These are phyloP conservation scores for Craseonycteris thonglongyai DNA, from an alignment of 2,113 vertebrate species.

Conservation along the genomic window DNA sequence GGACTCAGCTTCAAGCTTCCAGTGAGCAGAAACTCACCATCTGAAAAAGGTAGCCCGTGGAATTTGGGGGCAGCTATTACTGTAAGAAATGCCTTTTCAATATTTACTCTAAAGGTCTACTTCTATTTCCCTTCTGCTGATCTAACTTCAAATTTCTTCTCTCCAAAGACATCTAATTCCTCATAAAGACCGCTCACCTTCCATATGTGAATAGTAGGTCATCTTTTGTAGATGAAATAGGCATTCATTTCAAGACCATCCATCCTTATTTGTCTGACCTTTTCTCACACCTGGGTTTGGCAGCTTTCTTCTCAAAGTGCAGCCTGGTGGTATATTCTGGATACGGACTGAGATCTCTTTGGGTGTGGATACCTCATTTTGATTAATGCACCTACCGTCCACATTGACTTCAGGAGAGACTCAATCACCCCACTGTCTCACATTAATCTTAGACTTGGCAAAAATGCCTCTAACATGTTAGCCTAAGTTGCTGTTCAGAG, in stretches of 20 bases:
- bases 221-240: not conserved
- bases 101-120: not conserved
- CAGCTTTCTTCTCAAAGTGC: not conserved
- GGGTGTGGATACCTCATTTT: not conserved
- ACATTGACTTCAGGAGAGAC: not conserved
- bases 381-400: not conserved
- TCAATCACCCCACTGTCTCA: not conserved
- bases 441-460: not conserved
- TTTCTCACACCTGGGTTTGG: not conserved
- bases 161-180: not conserved
- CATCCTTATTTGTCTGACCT: not conserved
- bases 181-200: not conserved
- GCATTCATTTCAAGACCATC: not conserved
- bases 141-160: not conserved
- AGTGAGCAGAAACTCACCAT: not conserved
- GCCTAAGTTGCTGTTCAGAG: not conserved
- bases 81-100: not conserved
- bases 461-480: not conserved
- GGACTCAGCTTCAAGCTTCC: not conserved
- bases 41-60: not conserved
- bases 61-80: not conserved
- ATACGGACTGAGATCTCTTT: not conserved
- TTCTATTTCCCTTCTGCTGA: not conserved
- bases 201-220: not conserved
- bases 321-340: not conserved